These are phyloP conservation scores for Octonoba sinensis DNA, from an alignment of 2,888 invertebrate species.

Conservation along the genomic window DNA sequence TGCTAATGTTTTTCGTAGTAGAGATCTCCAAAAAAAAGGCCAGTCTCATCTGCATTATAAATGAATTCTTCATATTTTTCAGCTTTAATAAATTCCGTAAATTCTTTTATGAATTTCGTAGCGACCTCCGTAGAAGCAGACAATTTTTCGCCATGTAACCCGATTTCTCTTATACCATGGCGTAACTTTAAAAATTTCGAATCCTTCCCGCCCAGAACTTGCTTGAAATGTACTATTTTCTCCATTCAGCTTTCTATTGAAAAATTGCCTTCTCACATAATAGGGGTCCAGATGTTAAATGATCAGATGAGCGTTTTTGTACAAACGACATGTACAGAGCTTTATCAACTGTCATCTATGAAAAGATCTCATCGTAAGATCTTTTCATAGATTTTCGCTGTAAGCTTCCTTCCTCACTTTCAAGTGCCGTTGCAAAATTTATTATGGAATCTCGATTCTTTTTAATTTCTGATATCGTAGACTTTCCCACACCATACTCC, in stretches of 20 bases:
- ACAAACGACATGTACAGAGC: slow-evolving; percentile 18
- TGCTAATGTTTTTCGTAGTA: no score
- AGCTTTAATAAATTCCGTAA: neutral
- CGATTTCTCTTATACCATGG: slow-evolving; percentile 15
- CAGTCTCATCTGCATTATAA: slow-evolving; percentile 17
- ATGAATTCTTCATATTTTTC: slow-evolving; percentile 18
- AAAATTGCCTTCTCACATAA: no score
- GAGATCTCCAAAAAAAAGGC: slow-evolving; percentile 13
- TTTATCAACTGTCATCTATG: no score
- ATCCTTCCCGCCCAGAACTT: slow-evolving; percentile 17
- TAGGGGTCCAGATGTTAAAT: no score
- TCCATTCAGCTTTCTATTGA: slow-evolving; percentile 10
- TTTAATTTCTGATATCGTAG: slow-evolving; percentile 16
- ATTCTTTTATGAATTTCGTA: slow-evolving; percentile 19
- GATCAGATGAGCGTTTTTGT: slow-evolving; percentile 1
- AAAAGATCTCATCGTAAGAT: no score
- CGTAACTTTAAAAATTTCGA: slow-evolving; percentile 24
- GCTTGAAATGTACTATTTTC: slow-evolving; percentile 17
- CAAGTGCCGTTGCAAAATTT: slow-evolving; percentile 19
- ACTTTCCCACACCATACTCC: slow-evolving; percentile 16
- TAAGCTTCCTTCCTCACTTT: no score
- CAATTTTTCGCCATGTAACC: slow-evolving; percentile 16
- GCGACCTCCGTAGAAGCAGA: slow-evolving; percentile 17
- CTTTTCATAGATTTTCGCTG: no score
- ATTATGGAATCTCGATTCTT: slow-evolving; percentile 11